phyloP scores from a whole-genome alignment of 2,888 invertebrate genomes.

The Calephelis perditalis region DNA sequence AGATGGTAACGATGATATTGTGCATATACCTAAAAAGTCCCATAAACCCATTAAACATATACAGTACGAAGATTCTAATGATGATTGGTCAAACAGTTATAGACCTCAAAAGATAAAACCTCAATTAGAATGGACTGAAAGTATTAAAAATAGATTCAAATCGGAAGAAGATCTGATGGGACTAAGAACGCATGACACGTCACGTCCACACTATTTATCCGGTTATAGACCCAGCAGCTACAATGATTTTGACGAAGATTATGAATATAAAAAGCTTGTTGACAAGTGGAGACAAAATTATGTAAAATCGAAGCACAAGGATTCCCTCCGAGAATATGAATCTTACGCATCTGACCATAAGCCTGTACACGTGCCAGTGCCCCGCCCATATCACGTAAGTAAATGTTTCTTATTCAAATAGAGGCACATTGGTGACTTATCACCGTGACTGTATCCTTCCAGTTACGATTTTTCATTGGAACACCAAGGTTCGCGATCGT shows the following conservation, averaged over 20 bases:
- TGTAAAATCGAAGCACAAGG: constrained; percentile 59
- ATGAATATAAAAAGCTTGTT: constrained; percentile 56
- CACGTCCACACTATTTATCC: constrained; percentile 56
- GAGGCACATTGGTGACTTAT: too few relatives aligned
- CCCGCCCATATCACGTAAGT: constrained; percentile 69
- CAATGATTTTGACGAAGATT: constrained; percentile 45
- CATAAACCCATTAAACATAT: constrained; percentile 48
- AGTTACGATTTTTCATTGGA: too few relatives aligned
- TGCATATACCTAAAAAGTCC: constrained; percentile 56
- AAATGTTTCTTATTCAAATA: background rate
- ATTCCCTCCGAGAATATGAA: constrained; percentile 52
- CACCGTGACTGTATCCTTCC: too few relatives aligned
- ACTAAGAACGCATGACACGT: constrained; percentile 61
- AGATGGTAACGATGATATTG: constrained; percentile 44
- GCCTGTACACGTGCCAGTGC: constrained; percentile 56
- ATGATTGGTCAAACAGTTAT: constrained; percentile 45
- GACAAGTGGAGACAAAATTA: constrained; percentile 68
- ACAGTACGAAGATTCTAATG: constrained; percentile 40
- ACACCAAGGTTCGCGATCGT: too few relatives aligned
- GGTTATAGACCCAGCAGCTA: constrained; percentile 43
- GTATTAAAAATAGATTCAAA: constrained; percentile 51
- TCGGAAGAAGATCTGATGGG: constrained; percentile 67
- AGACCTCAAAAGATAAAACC: constrained; percentile 46
- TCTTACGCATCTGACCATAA: constrained; percentile 57
- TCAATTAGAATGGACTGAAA: constrained; percentile 52